These are phyloP conservation scores for Charina bottae DNA, from an alignment of 2,113 vertebrate species.

Conservation along the genomic window DNA sequence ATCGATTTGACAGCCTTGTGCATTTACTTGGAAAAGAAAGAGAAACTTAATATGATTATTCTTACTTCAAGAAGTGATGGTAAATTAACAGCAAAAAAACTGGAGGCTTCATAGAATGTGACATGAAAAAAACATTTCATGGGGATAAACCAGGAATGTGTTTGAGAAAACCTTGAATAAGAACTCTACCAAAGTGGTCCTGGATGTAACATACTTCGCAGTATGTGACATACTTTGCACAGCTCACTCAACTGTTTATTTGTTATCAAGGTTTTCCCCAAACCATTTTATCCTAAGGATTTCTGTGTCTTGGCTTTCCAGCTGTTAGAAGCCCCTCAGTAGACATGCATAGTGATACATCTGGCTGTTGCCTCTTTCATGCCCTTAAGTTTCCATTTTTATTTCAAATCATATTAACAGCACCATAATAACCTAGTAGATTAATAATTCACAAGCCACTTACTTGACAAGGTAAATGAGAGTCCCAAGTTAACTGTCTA, in stretches of 20 bases:
- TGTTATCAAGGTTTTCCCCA: not conserved
- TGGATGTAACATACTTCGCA: not conserved
- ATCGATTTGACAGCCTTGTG: not conserved
- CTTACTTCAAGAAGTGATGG: not conserved
- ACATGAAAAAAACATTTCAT: not conserved
- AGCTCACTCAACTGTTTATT: not conserved
- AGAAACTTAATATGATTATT: not conserved
- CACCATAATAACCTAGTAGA: not conserved
- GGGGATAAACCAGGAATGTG: not conserved
- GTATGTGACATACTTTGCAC: not conserved
- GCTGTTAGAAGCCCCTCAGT: not conserved
- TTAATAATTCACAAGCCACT: not conserved
- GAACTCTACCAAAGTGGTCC: not conserved
- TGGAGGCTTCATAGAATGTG: not conserved
- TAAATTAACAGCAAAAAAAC: not conserved
- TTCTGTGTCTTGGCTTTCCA: not conserved
- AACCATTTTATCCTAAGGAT: not conserved
- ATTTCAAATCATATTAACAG: not conserved
- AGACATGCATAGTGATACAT: not conserved
- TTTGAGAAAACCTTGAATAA: not conserved
- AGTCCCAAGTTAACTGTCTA: not conserved
- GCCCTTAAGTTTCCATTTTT: not conserved
- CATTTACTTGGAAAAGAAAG: not conserved
- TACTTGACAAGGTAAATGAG: not conserved
- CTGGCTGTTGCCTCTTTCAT: not conserved